These are phyloP conservation scores for Psittacara wagleri DNA, from an alignment of 2,113 vertebrate genomes.

Conservation along the genomic window DNA sequence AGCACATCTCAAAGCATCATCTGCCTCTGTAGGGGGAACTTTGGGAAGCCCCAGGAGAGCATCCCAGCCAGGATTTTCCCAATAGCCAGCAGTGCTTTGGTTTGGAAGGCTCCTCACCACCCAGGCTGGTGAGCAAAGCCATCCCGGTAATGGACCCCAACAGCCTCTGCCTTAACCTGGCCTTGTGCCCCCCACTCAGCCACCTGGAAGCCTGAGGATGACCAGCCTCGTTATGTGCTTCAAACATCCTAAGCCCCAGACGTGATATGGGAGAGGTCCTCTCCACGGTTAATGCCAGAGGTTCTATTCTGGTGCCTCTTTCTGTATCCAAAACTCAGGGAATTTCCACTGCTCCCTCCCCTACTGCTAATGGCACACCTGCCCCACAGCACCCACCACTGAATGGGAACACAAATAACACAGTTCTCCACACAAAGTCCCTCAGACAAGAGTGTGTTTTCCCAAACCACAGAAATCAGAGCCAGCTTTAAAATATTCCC, in stretches of 20 bases:
- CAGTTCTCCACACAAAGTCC: neutral
- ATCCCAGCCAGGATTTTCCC: neutral
- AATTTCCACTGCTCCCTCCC: neutral
- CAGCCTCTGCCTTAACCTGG: neutral
- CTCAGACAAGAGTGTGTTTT: neutral
- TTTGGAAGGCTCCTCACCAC: neutral
- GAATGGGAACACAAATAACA: neutral
- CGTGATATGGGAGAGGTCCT: rapidly evolving
- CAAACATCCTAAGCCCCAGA: neutral
- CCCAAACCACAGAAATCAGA: neutral
- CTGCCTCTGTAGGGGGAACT: neutral
- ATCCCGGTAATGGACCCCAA: rapidly evolving
- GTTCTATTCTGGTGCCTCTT: neutral
- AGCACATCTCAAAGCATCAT: neutral
- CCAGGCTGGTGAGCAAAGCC: neutral
- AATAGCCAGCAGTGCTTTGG: neutral
- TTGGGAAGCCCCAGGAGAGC: neutral
- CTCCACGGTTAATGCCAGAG: rapidly evolving
- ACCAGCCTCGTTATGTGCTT: rapidly evolving
- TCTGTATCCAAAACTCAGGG: neutral
- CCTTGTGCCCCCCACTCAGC: neutral
- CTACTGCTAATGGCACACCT: neutral
- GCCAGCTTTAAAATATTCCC: neutral
- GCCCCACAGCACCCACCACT: neutral
- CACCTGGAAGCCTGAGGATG: neutral